A percentile compares a stretch with the other conserved stretches of the same genome.
Evolutionary conservation across 2,888 invertebrate genomes (phyloP).

Genomic region (Pardosa pseudoannulata): DNA sequence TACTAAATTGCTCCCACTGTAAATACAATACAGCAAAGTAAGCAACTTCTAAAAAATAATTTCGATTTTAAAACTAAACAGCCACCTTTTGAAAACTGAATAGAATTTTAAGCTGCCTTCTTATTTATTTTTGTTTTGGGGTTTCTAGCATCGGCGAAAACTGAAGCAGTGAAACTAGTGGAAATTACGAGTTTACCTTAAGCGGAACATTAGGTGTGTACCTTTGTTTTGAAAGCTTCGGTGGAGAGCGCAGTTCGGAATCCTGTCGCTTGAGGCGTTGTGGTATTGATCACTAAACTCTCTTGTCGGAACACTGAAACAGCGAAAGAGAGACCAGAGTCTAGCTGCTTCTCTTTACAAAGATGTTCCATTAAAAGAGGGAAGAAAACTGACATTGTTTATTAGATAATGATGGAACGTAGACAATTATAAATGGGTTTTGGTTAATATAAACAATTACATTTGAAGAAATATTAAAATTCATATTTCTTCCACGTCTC

Average conservation of each 20-base stretch:
- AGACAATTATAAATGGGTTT: background rate
- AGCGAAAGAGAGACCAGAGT: background rate
- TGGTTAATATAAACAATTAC: background rate
- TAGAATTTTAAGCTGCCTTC: too few relatives aligned
- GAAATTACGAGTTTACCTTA: background rate
- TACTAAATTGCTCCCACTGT: too few relatives aligned
- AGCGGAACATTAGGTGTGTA: background rate
- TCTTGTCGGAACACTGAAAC: background rate
- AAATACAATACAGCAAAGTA: too few relatives aligned
- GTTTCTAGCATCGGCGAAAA: too few relatives aligned
- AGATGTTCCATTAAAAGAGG: background rate
- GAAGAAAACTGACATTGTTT: background rate
- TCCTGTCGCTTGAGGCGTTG: constrained; percentile 29
- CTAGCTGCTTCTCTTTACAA: background rate
- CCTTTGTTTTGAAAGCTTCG: background rate
- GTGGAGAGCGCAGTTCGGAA: constrained; percentile 1
- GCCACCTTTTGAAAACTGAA: too few relatives aligned
- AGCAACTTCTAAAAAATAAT: too few relatives aligned
- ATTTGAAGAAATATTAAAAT: background rate
- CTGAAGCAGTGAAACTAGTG: background rate
- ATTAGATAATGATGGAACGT: background rate
- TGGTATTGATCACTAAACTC: constrained; percentile 23
- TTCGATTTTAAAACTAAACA: too few relatives aligned
- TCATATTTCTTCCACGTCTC: background rate
- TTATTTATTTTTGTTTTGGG: too few relatives aligned